These are phyloP conservation scores for Coryphaenoides rupestris DNA, from an alignment of 2,113 vertebrate species.

Conservation along the genomic window DNA sequence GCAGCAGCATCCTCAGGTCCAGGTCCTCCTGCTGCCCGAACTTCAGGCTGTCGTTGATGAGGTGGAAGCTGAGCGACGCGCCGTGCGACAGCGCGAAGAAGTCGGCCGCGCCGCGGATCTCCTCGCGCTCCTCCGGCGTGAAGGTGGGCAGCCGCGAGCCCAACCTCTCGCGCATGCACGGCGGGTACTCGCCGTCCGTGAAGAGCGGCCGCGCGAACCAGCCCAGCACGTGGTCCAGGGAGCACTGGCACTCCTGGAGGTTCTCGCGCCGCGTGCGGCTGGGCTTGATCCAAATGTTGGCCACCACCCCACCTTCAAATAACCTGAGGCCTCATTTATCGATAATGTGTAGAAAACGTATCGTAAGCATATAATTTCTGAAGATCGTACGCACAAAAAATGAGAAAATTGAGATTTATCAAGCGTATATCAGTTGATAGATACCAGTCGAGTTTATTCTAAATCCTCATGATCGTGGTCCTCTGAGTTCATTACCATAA, in stretches of 20 bases:
- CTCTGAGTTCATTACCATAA: too few relatives aligned
- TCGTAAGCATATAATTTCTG: too few relatives aligned
- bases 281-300: conserved; percentile 94
- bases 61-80: conserved; percentile 88
- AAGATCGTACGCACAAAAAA: too few relatives aligned
- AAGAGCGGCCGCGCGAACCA: conserved; percentile 97
- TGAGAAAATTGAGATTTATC: too few relatives aligned
- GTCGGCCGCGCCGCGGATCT: conserved; percentile 86
- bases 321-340: too few relatives aligned
- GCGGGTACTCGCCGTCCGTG: conserved; percentile 89
- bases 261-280: conserved; percentile 75
- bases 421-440: too few relatives aligned
- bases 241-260: conserved; percentile 86
- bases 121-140: conserved; percentile 75
- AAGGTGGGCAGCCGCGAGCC: conserved; percentile 84
- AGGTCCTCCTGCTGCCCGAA: conserved; percentile 89
- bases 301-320: too few relatives aligned
- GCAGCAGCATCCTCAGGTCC: conserved; percentile 88
- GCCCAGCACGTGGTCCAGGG: conserved; percentile 90
- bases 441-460: too few relatives aligned
- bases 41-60: conserved; percentile 85
- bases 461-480: too few relatives aligned
- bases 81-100: conserved; percentile 96
- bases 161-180: conserved; percentile 84
- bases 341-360: too few relatives aligned